Base-by-base conservation (phyloP, 2,797 vertebrate genomes). In the Pseudochirops corinnae region DNA sequence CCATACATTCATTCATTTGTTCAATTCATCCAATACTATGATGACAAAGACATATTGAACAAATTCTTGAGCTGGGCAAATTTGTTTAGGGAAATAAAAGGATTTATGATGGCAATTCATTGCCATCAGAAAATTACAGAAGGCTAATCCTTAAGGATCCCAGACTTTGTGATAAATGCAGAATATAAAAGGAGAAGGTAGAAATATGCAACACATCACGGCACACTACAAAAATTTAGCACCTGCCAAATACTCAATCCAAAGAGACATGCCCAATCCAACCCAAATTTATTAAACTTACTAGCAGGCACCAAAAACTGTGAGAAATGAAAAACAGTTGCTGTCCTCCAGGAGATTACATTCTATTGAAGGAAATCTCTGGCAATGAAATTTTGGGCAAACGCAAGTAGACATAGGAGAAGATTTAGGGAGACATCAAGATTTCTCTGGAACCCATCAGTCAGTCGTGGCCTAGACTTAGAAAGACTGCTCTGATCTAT, bases 251-350 rank as follows among this genome's bases (percentile, higher is more conserved):
- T 39, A 74, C 6, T 2, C 4, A 39, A 74, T 74, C 62, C 62
- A 74, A 74, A 74, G 33, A 74, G 33, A 74, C 33, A 39, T 39
- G 16, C 33, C 62, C 14, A 74, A 74, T 74, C 67, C n/a, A 74
- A 74, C n/a, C n/a, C n/a, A 74, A 74, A 74, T 39, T 74, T 74
- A 74, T 74, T 74, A 74, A 39, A 74, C 67, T 74, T 74, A 74
- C 14, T 39, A 21, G 33, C 9, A 39, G 67, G 67, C 67, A 74
- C 16, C 18, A 39, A 74, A 74, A 18, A 74, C 5, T 39, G n/a
- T 39, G 67, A 74, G n/a, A 39, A 74, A 39, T 21, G 11, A 55
- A 33, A 53, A 50, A 90, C 50, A 31, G 90, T 31, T 55, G 50
- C 50, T 55, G 29, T 53, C 90, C 90, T 24, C 46, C 50, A 90